phyloP scores from a whole-genome alignment of 2,797 vertebrate genomes.

The Hoplostethus mediterraneus region DNA sequence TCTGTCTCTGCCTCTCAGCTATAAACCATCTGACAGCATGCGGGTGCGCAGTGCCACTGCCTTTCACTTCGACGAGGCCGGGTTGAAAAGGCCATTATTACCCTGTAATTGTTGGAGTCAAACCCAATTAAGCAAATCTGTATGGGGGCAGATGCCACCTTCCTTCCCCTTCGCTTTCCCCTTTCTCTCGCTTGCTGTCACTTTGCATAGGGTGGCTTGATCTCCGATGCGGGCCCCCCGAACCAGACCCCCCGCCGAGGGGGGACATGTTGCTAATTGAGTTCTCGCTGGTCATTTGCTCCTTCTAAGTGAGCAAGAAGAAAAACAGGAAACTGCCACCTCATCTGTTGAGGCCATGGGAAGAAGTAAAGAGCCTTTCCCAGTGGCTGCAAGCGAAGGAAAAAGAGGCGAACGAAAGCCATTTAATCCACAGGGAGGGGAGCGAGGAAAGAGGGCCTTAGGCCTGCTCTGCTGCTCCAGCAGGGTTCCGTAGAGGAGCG shows the following conservation, averaged over 20 bases:
- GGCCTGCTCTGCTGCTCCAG: constrained; percentile 61
- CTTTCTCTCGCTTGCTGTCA: constrained; percentile 68
- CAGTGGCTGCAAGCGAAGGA: constrained; percentile 64
- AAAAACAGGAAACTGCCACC: constrained; percentile 73
- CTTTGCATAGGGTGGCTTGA: constrained; percentile 58
- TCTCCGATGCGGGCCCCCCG: constrained; percentile 52
- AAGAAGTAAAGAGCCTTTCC: constrained; percentile 69
- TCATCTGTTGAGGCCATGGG: constrained; percentile 79
- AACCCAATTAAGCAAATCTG: constrained; percentile 90
- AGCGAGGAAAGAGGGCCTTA: constrained; percentile 66
- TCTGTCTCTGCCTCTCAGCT: constrained; percentile 52
- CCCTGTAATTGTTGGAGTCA: constrained; percentile 85
- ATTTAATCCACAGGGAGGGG: constrained; percentile 79
- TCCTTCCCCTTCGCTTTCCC: constrained; percentile 49
- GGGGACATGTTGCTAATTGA: constrained; percentile 87
- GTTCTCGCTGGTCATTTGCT: constrained; percentile 89
- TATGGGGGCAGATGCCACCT: constrained; percentile 86
- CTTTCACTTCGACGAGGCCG: constrained; percentile 72
- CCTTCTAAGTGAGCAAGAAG: constrained; percentile 92
- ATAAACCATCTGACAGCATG: constrained; percentile 75
- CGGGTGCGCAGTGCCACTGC: constrained; percentile 69
- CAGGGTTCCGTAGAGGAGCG: constrained; percentile 57
- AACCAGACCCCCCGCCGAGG: constrained; percentile 52
- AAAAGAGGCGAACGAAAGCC: constrained; percentile 70
- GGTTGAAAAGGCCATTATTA: constrained; percentile 82